phyloP scores from a whole-genome alignment of 2,888 invertebrate species.

The Aethes cnicana region DNA sequence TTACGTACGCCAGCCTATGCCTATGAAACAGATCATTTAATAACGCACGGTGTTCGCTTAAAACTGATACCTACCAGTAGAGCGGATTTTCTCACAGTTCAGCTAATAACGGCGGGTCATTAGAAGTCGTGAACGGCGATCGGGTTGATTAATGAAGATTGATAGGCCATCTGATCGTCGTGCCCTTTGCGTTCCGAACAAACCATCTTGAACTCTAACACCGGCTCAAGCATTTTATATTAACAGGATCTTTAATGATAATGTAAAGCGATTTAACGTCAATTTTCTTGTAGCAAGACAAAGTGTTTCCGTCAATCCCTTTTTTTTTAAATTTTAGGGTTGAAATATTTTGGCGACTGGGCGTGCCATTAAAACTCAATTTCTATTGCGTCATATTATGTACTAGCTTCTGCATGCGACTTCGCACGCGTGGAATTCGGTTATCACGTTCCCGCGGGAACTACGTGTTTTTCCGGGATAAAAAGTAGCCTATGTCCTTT shows the following conservation, averaged over 20 bases:
- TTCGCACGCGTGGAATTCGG: too few relatives aligned
- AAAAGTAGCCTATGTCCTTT: too few relatives aligned
- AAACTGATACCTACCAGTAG: slow-evolving; percentile 36
- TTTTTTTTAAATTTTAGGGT: too few relatives aligned
- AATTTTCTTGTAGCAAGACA: not conserved
- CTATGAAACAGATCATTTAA: not conserved
- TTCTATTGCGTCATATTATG: too few relatives aligned
- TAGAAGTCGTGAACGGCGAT: slow-evolving; percentile 55
- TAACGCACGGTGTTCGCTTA: slow-evolving; percentile 28
- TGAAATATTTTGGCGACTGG: too few relatives aligned
- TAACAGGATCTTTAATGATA: slow-evolving; percentile 21
- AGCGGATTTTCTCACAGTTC: slow-evolving; percentile 41
- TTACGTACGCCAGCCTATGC: too few relatives aligned
- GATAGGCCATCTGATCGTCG: slow-evolving; percentile 55
- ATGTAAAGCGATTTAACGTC: slow-evolving; percentile 11
- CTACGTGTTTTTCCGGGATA: too few relatives aligned
- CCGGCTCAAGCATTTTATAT: slow-evolving; percentile 14
- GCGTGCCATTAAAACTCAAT: too few relatives aligned
- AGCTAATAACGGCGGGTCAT: slow-evolving; percentile 63
- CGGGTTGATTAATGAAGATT: slow-evolving; percentile 64
- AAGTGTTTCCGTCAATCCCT: too few relatives aligned
- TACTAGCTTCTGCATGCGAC: too few relatives aligned
- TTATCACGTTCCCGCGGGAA: too few relatives aligned
- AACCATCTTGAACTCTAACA: slow-evolving; percentile 25
- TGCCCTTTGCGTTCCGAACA: slow-evolving; percentile 38